Evolutionary conservation across 1,140 invertebrate species (phyloP).

Genomic region (Lucilia cuprina): DNA sequence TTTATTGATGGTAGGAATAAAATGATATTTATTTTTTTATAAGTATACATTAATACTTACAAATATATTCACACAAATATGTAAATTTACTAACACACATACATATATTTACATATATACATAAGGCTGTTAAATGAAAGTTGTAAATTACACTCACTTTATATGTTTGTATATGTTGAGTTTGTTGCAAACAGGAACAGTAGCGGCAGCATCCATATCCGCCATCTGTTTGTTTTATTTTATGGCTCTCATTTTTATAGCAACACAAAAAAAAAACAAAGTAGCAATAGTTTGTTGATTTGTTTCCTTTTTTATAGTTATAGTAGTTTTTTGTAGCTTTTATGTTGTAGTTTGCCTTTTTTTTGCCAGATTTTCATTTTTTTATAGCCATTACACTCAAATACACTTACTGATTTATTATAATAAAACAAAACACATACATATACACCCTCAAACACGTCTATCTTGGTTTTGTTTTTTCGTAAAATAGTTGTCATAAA

Average conservation of each 20-base stretch:
- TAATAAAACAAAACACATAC: not conserved
- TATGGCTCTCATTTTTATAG: not conserved
- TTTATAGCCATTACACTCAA: not conserved
- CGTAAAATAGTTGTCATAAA: not conserved
- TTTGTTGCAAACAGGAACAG: not conserved
- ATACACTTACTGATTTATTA: conserved; percentile 2
- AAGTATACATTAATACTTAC: no score
- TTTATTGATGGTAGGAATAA: not conserved
- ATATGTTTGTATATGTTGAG: not conserved
- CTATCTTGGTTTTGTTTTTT: not conserved
- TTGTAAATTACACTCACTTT: conserved; percentile 33
- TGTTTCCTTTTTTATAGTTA: not conserved
- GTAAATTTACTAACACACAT: not conserved
- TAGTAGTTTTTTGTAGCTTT: not conserved
- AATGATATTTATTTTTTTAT: no score
- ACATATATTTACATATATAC: not conserved
- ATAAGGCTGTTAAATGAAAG: conserved; percentile 9
- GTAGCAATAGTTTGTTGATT: not conserved
- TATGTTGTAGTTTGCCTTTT: not conserved
- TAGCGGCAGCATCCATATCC: not conserved
- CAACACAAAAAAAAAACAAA: not conserved
- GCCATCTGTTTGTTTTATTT: conserved; percentile 9
- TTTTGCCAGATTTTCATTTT: not conserved
- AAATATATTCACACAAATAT: not conserved
- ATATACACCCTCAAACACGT: not conserved